Base-by-base conservation (phyloP, 2,888 invertebrate genomes). In the Drosophila austrosaltans region DNA sequence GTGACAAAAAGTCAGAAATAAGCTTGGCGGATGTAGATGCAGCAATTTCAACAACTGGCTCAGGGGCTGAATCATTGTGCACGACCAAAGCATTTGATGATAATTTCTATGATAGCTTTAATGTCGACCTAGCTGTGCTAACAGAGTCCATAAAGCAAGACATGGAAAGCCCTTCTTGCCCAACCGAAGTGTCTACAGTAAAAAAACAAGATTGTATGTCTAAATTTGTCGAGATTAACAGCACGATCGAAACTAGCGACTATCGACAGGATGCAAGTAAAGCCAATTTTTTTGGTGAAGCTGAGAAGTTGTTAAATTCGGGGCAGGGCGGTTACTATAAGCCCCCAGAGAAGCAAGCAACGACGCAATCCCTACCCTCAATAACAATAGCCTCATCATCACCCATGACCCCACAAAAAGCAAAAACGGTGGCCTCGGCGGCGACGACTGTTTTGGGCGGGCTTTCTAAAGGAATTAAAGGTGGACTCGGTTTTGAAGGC, bases 391-490 rank as follows among this genome's bases (percentile, higher is more conserved):
- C 12, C 22, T 36, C 20, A 20, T 39, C 39, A 12, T 39, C 57
- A 0, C 57, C 44, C 22, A 2, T 56, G 68, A 68, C 72, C 54
- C 69, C 75, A 40, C 76, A 88, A 85, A 78, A 72, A 64, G 84
- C 89, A 7, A 90, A 89, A 20, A 89, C 88, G 5, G 89, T 71
- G 8, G 57, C 58, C 77, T 82, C 16, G 77, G 91, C 16, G 77
- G 91, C 73, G 83, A 80, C 82, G n/a, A 88, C 78, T 67, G 81
- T 91, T 68, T 71, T 91, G 39, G 90, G 82, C 12, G 91, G 90
- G 2, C 71, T 92, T 0, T 91, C 91, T 0, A 91, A 91, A 16
- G 92, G 92, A 3, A 36, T 92, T 0, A 92, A 90, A 42, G 91
- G 88, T 6, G 91, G 91, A 0, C 65, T 92, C 2, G 91, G 91